Percentiles rank a stretch among this genome's conserved stretches.
phyloP scores from a whole-genome alignment of 2,888 invertebrate genomes.

The Dorcus parallelipipedus region DNA sequence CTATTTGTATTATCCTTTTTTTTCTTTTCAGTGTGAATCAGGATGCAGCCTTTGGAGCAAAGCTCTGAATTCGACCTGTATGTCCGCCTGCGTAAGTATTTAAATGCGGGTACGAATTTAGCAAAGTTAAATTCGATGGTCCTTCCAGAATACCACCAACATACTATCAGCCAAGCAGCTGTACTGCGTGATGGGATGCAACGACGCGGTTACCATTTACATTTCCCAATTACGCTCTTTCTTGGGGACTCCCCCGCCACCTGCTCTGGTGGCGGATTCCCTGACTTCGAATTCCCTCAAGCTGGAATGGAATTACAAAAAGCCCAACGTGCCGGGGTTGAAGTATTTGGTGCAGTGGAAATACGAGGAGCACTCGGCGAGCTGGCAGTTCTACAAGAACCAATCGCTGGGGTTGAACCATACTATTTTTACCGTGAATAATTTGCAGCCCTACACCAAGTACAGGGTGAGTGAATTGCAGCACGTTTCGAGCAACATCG shows the following conservation, averaged over 20 bases:
- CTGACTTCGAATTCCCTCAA: conserved; percentile 73
- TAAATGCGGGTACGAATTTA: not conserved
- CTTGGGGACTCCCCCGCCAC: conserved; percentile 61
- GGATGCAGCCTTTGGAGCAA: conserved; percentile 78
- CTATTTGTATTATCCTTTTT: not conserved
- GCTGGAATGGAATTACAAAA: conserved; percentile 73
- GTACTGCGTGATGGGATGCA: conserved; percentile 80
- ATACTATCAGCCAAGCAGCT: conserved; percentile 66
- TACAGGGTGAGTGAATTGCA: conserved; percentile 66
- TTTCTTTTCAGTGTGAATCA: conserved; percentile 63
- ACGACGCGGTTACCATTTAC: conserved; percentile 73
- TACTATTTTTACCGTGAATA: conserved; percentile 65
- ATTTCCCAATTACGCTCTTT: conserved; percentile 64
- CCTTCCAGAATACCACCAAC: conserved; percentile 65
- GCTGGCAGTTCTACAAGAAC: conserved; percentile 81
- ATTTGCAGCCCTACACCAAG: conserved; percentile 82
- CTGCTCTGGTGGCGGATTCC: conserved; percentile 71
- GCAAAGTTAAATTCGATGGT: not conserved
- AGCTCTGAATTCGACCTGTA: conserved; percentile 73
- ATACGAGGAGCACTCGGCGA: conserved; percentile 64
- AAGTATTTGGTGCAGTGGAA: conserved; percentile 72
- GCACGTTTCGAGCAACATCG: no score
- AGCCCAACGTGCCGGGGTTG: conserved; percentile 51
- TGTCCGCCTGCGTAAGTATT: conserved; percentile 77
- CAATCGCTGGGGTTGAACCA: conserved; percentile 60